Evolutionary conservation across 2,113 vertebrate genomes (phyloP).

Genomic region (Tricholaema leucomelas): DNA sequence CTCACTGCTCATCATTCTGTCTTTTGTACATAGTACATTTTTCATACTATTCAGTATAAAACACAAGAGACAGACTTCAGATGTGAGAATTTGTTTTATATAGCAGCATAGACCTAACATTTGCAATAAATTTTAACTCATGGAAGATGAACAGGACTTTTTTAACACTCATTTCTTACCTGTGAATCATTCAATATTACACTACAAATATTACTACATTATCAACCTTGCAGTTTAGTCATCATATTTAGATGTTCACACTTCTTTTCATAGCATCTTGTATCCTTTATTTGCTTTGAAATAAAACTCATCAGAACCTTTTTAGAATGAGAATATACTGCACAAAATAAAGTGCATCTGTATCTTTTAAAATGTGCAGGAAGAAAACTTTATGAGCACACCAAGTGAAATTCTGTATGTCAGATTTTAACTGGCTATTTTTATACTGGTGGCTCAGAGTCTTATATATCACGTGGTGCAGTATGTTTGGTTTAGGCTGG

Average conservation of each 20-base stretch:
- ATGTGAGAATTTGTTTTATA: not conserved
- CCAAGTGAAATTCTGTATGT: not conserved
- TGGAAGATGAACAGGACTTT: not conserved
- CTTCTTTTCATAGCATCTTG: not conserved
- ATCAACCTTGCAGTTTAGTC: not conserved
- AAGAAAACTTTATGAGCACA: not conserved
- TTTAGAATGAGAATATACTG: not conserved
- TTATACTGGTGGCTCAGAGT: not conserved
- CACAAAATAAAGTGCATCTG: not conserved
- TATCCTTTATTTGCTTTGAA: not conserved
- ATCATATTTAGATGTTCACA: not conserved
- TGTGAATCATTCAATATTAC: not conserved
- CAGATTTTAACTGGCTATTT: not conserved
- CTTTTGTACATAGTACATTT: not conserved
- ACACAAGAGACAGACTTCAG: not conserved
- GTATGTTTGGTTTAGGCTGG: not conserved
- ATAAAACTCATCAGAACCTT: not conserved
- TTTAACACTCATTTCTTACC: not conserved
- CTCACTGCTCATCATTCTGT: not conserved
- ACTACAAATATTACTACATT: not conserved
- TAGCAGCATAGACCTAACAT: not conserved
- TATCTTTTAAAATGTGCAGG: not conserved
- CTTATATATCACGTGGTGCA: not conserved
- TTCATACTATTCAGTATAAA: not conserved
- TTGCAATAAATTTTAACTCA: not conserved